These are phyloP conservation scores for Trachelus tabidus DNA, from an alignment of 2,888 invertebrate genomes.

Conservation along the genomic window DNA sequence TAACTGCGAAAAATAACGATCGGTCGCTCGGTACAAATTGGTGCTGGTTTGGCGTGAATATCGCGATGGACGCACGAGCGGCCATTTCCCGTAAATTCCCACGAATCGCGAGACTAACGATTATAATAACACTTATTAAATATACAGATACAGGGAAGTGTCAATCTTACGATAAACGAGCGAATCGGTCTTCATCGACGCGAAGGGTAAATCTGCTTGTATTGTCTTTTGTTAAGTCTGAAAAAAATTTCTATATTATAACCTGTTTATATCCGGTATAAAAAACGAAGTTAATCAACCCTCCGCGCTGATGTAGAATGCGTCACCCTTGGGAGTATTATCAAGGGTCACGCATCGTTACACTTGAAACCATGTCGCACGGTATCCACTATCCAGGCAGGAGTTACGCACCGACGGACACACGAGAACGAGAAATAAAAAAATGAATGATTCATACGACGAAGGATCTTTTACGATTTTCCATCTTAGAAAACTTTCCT, in stretches of 20 bases:
- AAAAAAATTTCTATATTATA: background rate
- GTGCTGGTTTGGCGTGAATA: constrained; percentile 5
- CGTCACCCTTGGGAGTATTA: background rate
- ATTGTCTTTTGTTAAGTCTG: background rate
- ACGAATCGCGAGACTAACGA: background rate
- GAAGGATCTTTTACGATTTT: too few relatives aligned
- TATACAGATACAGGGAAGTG: background rate
- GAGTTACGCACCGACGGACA: background rate
- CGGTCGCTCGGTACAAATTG: constrained; percentile 1
- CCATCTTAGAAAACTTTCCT: too few relatives aligned
- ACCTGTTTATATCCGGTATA: background rate
- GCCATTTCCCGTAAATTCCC: background rate
- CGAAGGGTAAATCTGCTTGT: background rate
- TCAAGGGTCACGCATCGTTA: too few relatives aligned
- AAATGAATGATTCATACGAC: too few relatives aligned
- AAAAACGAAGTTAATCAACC: background rate
- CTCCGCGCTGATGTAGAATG: background rate
- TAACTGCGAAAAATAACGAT: background rate
- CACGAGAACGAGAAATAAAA: background rate
- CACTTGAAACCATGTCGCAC: too few relatives aligned
- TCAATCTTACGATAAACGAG: background rate
- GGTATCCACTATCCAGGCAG: background rate
- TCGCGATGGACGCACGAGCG: background rate
- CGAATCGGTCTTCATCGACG: background rate
- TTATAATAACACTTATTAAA: background rate